Conservation (phyloP, 2,113 vertebrate species). For the Ardeotis arabs region DNA sequence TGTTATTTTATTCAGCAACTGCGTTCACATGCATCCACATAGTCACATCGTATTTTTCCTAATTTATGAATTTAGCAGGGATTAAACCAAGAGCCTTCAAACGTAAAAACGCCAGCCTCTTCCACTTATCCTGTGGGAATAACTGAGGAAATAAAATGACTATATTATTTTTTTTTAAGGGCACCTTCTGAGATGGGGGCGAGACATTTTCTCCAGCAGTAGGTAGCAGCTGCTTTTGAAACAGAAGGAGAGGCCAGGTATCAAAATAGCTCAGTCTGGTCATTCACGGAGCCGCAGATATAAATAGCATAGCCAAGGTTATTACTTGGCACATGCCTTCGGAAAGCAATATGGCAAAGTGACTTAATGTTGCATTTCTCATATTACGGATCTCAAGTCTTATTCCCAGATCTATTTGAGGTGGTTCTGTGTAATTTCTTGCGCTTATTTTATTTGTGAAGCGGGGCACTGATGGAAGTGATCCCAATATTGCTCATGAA, state of each 20-base stretch:
- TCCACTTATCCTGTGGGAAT: background rate
- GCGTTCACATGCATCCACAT: background rate
- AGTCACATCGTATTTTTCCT: background rate
- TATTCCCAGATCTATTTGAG: background rate
- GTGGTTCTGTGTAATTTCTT: background rate
- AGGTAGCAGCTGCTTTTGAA: background rate
- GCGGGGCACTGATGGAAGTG: background rate
- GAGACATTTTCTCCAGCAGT: background rate
- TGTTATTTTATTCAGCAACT: background rate
- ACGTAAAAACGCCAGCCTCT: background rate
- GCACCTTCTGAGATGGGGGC: background rate
- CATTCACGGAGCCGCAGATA: background rate
- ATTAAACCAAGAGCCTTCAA: background rate
- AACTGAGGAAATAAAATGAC: background rate
- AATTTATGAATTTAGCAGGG: background rate
- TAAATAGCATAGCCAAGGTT: background rate
- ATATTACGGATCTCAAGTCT: background rate
- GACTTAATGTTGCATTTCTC: background rate
- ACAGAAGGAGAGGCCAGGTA: background rate
- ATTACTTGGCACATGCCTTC: background rate
- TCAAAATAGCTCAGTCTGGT: background rate
- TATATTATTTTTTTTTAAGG: background rate
- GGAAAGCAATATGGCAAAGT: background rate
- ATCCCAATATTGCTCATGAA: background rate
- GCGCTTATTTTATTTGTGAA: background rate